phyloP scores from a whole-genome alignment of 1,140 invertebrate species.

The Caenorhabditis briggsae region DNA sequence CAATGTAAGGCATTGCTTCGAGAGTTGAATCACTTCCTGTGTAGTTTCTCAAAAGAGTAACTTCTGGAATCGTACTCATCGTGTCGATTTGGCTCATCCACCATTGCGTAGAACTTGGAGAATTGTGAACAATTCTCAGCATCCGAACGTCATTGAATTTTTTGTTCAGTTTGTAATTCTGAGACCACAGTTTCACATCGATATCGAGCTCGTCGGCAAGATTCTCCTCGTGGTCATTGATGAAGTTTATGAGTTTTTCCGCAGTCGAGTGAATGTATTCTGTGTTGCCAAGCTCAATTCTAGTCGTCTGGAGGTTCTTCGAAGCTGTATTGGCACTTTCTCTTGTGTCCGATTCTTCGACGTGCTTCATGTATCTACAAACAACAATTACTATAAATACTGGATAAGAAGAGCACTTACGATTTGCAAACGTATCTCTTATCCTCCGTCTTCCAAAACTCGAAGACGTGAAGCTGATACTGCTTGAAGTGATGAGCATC shows the following conservation, averaged over 20 bases:
- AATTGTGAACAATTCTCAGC: neutral
- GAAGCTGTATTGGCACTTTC: too few relatives aligned
- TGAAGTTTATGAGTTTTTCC: neutral
- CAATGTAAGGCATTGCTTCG: neutral
- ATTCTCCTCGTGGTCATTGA: neutral
- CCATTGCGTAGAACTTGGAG: neutral
- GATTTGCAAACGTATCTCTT: neutral
- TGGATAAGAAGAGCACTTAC: neutral
- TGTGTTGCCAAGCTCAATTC: too few relatives aligned
- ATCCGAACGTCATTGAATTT: neutral
- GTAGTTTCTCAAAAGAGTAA: neutral
- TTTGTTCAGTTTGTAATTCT: neutral
- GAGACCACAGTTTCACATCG: neutral
- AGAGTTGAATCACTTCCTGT: neutral
- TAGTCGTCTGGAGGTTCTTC: too few relatives aligned
- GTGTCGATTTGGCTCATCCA: neutral
- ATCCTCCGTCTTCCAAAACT: neutral
- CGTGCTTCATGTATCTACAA: too few relatives aligned
- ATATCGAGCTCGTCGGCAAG: neutral
- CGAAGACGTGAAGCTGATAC: neutral
- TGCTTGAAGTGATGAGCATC: neutral
- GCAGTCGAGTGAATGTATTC: too few relatives aligned
- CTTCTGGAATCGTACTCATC: conserved; percentile 14
- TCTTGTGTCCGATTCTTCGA: too few relatives aligned
- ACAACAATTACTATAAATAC: too few relatives aligned